A percentile compares a stretch with the other conserved stretches of the same genome.
These are phyloP conservation scores for Saccopteryx bilineata DNA, from an alignment of 2,113 vertebrate genomes.

Conservation along the genomic window DNA sequence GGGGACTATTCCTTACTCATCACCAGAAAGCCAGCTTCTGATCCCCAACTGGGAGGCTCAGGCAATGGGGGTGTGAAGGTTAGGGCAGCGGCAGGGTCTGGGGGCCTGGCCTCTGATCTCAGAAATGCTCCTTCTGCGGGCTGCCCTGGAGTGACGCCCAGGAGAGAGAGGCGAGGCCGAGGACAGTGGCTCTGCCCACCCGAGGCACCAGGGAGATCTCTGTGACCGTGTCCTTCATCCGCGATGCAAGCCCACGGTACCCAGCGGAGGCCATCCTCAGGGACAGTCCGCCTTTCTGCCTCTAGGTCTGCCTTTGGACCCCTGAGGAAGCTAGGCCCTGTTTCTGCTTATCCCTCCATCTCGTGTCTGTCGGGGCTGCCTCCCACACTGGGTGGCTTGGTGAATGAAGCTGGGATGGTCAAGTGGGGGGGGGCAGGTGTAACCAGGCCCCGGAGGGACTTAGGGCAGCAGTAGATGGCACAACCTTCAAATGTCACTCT, in stretches of 20 bases:
- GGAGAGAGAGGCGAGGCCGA: neutral
- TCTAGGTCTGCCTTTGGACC: neutral
- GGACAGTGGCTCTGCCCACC: neutral
- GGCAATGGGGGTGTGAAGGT: neutral
- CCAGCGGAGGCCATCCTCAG: neutral
- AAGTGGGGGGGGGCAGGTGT: too few relatives aligned
- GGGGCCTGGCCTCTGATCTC: neutral
- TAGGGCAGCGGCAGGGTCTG: neutral
- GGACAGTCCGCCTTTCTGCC: accelerated
- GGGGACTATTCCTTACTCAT: accelerated
- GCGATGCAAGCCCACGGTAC: accelerated
- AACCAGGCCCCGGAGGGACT: neutral
- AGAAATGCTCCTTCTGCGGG: neutral
- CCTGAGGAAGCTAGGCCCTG: neutral
- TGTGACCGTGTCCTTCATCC: neutral
- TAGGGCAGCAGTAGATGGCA: neutral
- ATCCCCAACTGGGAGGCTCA: accelerated
- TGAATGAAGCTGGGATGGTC: neutral
- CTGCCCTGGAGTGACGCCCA: neutral
- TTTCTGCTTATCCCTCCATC: neutral
- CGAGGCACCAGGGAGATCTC: neutral
- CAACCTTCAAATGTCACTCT: neutral
- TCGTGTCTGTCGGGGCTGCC: neutral
- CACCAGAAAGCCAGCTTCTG: neutral
- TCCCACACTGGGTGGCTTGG: neutral